A percentile compares a stretch with the other conserved stretches of the same genome.
Conservation (phyloP, 2,888 invertebrate genomes). For the Amiota communis region DNA sequence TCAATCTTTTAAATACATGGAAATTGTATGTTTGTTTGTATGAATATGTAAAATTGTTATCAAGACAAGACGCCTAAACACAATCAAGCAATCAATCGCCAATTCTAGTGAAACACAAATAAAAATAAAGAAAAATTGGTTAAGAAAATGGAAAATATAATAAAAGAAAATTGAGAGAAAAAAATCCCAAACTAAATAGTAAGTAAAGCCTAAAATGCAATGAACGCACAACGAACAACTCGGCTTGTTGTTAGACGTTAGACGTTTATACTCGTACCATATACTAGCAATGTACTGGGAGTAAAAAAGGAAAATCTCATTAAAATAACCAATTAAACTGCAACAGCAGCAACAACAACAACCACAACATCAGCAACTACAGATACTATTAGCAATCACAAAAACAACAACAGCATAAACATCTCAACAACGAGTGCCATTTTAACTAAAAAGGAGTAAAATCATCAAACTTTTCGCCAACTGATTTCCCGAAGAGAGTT, state of each 20-base stretch:
- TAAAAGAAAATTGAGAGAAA: constrained; percentile 18
- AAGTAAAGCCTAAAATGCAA: constrained; percentile 1
- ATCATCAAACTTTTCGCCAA: constrained; percentile 49
- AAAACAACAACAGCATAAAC: constrained; percentile 37
- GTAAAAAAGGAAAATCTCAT: constrained; percentile 61
- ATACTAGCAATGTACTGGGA: neutral
- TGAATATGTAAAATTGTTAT: constrained; percentile 59
- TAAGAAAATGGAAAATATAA: constrained; percentile 44
- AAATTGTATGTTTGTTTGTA: constrained; percentile 46
- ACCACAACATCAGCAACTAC: constrained; percentile 16
- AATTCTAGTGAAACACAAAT: constrained; percentile 35
- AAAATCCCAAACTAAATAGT: constrained; percentile 15
- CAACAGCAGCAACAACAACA: constrained; percentile 49
- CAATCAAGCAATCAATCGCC: constrained; percentile 51
- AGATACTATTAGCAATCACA: constrained; percentile 4
- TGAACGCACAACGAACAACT: neutral
- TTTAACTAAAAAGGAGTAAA: constrained; percentile 36
- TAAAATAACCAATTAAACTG: constrained; percentile 68
- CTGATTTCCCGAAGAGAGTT: constrained; percentile 20
- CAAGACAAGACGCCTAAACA: constrained; percentile 61
- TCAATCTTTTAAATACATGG: constrained; percentile 56
- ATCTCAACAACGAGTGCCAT: constrained; percentile 16
- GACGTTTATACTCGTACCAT: neutral
- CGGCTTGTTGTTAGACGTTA: too few relatives aligned
- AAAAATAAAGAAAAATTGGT: constrained; percentile 40